These are phyloP conservation scores for Coronaproctus castanopsis DNA, from an alignment of 2,888 invertebrate genomes.

Conservation along the genomic window DNA sequence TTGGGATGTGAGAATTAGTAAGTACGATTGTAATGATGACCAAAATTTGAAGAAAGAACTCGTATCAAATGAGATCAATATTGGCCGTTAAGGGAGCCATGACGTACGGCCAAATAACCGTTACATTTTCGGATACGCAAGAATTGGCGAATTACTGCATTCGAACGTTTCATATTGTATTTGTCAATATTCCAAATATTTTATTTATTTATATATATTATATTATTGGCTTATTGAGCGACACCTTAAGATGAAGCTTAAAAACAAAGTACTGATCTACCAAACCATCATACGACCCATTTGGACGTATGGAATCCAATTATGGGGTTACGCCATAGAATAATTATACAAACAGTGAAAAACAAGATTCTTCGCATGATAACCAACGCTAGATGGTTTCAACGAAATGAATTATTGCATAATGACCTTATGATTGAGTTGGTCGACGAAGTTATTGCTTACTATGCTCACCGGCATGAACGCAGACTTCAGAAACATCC, in stretches of 20 bases:
- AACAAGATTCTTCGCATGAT: too few relatives aligned
- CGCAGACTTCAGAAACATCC: too few relatives aligned
- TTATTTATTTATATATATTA: too few relatives aligned
- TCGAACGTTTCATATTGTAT: slow-evolving; percentile 87
- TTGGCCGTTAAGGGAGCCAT: slow-evolving; percentile 93
- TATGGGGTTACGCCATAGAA: not conserved
- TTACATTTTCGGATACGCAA: slow-evolving; percentile 83
- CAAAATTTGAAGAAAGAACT: slow-evolving; percentile 85
- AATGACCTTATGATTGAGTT: too few relatives aligned
- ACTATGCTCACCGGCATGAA: too few relatives aligned
- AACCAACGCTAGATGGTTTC: too few relatives aligned
- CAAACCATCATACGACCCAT: not conserved
- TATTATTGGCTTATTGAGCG: slow-evolving; percentile 1
- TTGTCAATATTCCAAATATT: too few relatives aligned
- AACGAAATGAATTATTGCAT: too few relatives aligned
- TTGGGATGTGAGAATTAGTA: slow-evolving; percentile 88
- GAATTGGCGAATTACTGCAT: slow-evolving; percentile 97
- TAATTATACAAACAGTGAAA: too few relatives aligned
- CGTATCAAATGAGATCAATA: slow-evolving; percentile 95
- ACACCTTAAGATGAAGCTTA: not conserved
- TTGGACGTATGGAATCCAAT: slow-evolving; percentile 1
- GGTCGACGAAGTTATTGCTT: too few relatives aligned
- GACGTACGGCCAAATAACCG: slow-evolving; percentile 84
- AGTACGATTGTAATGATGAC: slow-evolving; percentile 99
- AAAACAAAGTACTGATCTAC: not conserved